phyloP scores from a whole-genome alignment of 2,797 vertebrate genomes.

The Dicrostonyx torquatus region DNA sequence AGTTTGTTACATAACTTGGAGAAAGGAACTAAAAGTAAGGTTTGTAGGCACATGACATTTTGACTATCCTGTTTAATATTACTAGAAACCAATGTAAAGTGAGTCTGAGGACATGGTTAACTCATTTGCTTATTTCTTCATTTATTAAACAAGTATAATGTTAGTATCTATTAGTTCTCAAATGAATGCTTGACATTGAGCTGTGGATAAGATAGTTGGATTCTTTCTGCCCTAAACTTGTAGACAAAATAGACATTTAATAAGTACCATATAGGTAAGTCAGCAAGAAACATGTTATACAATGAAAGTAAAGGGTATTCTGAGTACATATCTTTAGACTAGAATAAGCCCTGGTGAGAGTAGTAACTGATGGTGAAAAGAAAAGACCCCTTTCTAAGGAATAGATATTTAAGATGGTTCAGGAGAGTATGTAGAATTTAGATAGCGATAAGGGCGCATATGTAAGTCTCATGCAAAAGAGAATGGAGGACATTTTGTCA shows the following conservation, averaged over 20 bases:
- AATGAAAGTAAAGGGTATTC: neutral
- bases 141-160: neutral
- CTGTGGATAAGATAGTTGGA: neutral
- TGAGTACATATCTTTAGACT: neutral
- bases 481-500: neutral
- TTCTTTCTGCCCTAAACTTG: neutral
- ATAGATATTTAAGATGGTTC: neutral
- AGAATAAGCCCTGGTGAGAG: no score
- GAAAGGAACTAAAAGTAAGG: neutral
- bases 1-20: neutral
- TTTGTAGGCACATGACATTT: neutral
- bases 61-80: neutral
- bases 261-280: neutral
- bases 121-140: neutral
- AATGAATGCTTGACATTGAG: neutral
- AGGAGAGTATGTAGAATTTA: neutral
- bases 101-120: neutral
- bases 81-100: neutral
- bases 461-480: neutral
- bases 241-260: neutral
- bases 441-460: neutral
- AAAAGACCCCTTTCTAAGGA: neutral
- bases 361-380: neutral
- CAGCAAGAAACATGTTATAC: neutral
- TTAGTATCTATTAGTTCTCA: neutral